Percentiles rank a stretch among this genome's conserved stretches.
Evolutionary conservation across 2,888 invertebrate species (phyloP).

Genomic region (Noctuana brunneofusca): DNA sequence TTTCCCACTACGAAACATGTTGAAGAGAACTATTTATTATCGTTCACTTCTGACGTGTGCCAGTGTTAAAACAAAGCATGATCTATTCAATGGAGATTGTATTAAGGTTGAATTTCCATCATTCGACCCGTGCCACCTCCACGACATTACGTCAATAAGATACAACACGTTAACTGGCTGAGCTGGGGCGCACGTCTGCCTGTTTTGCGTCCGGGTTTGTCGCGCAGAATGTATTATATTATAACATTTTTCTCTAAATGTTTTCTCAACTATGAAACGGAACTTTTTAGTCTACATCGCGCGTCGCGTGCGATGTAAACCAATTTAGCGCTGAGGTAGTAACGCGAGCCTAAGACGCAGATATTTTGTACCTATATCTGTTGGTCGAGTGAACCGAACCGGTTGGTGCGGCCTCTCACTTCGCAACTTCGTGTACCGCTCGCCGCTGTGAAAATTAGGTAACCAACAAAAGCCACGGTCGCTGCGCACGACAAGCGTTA

Average conservation of each 20-base stretch:
- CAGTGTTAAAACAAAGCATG: slow-evolving; percentile 49
- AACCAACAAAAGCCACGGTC: slow-evolving; percentile 75
- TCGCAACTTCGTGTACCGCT: slow-evolving; percentile 69
- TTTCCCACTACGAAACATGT: slow-evolving; percentile 79
- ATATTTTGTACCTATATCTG: slow-evolving; percentile 61
- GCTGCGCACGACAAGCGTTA: slow-evolving; percentile 62
- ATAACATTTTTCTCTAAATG: slow-evolving; percentile 45
- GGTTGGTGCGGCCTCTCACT: slow-evolving; percentile 81
- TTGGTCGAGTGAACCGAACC: slow-evolving; percentile 74
- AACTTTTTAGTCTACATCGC: slow-evolving; percentile 50
- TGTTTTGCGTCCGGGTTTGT: slow-evolving; percentile 77
- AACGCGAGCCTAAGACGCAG: slow-evolving; percentile 51
- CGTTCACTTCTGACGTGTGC: slow-evolving; percentile 72
- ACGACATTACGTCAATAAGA: slow-evolving; percentile 79
- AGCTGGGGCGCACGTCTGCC: slow-evolving; percentile 68
- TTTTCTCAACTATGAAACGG: slow-evolving; percentile 43
- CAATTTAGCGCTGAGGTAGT: slow-evolving; percentile 49
- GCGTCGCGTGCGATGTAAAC: slow-evolving; percentile 43
- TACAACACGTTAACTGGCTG: slow-evolving; percentile 76
- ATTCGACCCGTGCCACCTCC: slow-evolving; percentile 63
- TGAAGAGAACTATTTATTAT: slow-evolving; percentile 80
- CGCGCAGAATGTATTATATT: slow-evolving; percentile 60
- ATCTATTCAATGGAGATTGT: slow-evolving; percentile 50
- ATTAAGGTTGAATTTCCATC: slow-evolving; percentile 66
- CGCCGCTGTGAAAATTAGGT: slow-evolving; percentile 80